Percentiles rank a stretch among this genome's conserved stretches.
Conservation (phyloP, 2,113 vertebrate genomes). For the Fukomys damarensis region DNA sequence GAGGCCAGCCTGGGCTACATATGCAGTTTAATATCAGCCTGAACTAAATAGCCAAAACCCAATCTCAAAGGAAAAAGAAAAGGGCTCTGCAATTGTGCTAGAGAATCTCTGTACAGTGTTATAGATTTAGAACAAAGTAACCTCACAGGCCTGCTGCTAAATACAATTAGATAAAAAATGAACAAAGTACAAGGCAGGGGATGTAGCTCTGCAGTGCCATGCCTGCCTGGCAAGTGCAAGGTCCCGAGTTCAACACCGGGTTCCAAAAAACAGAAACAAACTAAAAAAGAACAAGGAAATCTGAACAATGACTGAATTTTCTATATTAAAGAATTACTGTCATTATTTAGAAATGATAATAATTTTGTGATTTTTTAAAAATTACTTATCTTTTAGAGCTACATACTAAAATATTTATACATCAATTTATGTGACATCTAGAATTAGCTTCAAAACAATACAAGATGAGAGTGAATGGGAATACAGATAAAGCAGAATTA, state of each 20-base stretch:
- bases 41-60: background rate
- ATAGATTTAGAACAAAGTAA: constrained; percentile 17
- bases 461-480: background rate
- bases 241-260: no score
- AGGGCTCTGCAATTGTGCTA: background rate
- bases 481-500: background rate
- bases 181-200: background rate
- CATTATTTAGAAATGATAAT: constrained; percentile 45
- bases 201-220: no score
- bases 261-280: no score
- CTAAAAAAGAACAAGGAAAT: background rate
- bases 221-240: no score
- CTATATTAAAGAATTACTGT: constrained; percentile 15
- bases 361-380: background rate
- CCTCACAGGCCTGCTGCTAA: background rate
- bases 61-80: background rate
- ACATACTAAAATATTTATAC: constrained; percentile 32
- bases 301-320: background rate
- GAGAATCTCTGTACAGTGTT: background rate
- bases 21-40: background rate
- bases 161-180: constrained; percentile 10
- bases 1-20: background rate
- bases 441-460: constrained; percentile 30
- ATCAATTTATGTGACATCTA: background rate
- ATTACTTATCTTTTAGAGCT: constrained; percentile 35